These are phyloP conservation scores for Amphiura filiformis DNA, from an alignment of 35 echinoderm and acorn worm genomes.

Conservation along the genomic window DNA sequence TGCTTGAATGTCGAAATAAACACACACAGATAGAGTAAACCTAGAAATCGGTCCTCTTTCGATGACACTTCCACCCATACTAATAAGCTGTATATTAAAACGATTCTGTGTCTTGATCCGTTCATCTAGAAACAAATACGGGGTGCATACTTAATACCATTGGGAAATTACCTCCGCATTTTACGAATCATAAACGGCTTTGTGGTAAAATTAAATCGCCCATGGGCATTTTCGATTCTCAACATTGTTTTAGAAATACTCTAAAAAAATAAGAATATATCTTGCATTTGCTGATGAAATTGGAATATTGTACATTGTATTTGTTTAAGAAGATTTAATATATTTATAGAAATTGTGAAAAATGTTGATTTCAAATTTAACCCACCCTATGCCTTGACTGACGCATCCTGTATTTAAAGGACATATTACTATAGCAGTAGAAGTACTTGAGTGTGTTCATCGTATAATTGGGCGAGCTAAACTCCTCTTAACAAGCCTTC, in stretches of 20 bases:
- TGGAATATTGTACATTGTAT: not conserved
- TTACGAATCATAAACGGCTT: not conserved
- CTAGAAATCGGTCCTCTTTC: not conserved
- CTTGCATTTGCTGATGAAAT: not conserved
- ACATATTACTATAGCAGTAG: not conserved
- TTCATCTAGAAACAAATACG: not conserved
- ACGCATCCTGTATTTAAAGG: not conserved
- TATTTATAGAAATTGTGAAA: not conserved
- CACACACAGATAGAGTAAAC: not conserved
- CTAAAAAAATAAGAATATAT: not conserved
- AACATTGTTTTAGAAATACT: not conserved
- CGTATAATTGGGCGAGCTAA: constrained; percentile 1
- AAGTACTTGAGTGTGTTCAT: not conserved
- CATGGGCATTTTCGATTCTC: not conserved
- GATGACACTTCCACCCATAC: not conserved
- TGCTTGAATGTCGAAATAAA: not conserved
- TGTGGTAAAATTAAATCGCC: constrained; percentile 6
- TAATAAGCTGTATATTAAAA: constrained; percentile 7
- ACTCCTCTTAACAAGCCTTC: not conserved
- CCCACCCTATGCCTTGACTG: not conserved
- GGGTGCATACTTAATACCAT: not conserved
- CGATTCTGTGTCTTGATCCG: constrained; percentile 9
- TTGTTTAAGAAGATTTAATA: not conserved
- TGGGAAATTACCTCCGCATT: not conserved
- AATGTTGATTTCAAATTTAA: not conserved